A percentile compares a stretch with the other conserved stretches of the same genome.
These are phyloP conservation scores for Montipora capitata DNA, from an alignment of 92 coral and sea anemone species.

Conservation along the genomic window DNA sequence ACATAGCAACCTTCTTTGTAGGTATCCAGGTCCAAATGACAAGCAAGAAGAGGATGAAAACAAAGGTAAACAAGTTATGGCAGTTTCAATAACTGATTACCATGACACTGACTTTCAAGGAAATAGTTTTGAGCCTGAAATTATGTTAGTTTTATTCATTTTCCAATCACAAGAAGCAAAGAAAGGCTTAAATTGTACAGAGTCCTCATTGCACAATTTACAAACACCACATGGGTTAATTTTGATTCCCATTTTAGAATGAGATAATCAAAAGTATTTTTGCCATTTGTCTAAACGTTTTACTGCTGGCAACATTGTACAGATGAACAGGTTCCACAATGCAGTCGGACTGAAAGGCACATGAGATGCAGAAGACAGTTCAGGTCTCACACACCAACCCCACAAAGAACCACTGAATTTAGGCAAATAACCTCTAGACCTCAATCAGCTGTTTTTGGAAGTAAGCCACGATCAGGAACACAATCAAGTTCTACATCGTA, in stretches of 20 bases:
- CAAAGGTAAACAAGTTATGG: not conserved
- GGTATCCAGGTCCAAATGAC: conserved; percentile 82
- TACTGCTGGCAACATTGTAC: conserved; percentile 28
- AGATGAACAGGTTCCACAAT: conserved; percentile 30
- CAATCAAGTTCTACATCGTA: conserved; percentile 87
- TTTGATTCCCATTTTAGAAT: too few relatives aligned
- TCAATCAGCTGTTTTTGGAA: conserved; percentile 66
- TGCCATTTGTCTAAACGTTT: not conserved
- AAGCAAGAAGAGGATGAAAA: conserved; percentile 8
- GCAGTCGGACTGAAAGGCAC: conserved; percentile 52
- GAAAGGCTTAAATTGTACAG: too few relatives aligned
- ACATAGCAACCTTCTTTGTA: not conserved
- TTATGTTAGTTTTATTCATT: too few relatives aligned
- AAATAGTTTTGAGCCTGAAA: not conserved
- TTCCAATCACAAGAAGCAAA: too few relatives aligned
- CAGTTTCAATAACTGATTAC: not conserved
- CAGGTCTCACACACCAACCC: conserved; percentile 63
- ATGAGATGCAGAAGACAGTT: conserved; percentile 16
- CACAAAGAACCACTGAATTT: conserved; percentile 23
- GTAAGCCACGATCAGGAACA: conserved; percentile 77
- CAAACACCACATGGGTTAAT: too few relatives aligned
- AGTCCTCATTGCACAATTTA: too few relatives aligned
- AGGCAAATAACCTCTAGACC: conserved; percentile 73
- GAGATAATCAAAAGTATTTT: too few relatives aligned
- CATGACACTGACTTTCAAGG: not conserved